These are phyloP conservation scores for Heliconius nattereri DNA, from an alignment of 1,140 invertebrate genomes.

Conservation along the genomic window DNA sequence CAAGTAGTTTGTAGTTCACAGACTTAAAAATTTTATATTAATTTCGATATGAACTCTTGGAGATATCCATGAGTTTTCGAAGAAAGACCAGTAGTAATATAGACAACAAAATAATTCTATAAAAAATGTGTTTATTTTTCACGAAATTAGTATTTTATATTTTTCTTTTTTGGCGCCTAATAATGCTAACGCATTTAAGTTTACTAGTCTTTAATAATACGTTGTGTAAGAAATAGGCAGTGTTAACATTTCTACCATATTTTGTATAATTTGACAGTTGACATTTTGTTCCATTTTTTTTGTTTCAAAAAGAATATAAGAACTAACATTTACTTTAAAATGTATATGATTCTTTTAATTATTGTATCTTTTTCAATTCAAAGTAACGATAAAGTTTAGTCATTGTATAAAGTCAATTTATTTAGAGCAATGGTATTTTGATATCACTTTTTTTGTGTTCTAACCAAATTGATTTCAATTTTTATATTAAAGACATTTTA, in stretches of 20 bases:
- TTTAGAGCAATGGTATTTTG: not conserved
- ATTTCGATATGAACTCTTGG: too few relatives aligned
- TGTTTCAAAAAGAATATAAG: not conserved
- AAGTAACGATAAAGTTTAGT: not conserved
- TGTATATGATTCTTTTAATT: not conserved
- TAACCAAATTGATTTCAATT: too few relatives aligned
- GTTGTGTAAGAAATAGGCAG: slow-evolving; percentile 34
- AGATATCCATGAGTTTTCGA: too few relatives aligned
- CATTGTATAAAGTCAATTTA: not conserved
- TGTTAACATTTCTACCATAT: slow-evolving; percentile 22
- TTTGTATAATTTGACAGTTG: not conserved
- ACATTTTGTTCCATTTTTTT: not conserved
- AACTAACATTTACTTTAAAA: not conserved
- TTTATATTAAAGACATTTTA: not conserved
- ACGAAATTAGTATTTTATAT: not conserved
- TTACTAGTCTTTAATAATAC: slow-evolving; percentile 56
- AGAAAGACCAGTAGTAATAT: too few relatives aligned
- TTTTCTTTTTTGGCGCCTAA: slow-evolving; percentile 17
- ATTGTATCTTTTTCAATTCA: not conserved
- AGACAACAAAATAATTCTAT: too few relatives aligned
- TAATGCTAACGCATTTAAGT: slow-evolving; percentile 52
- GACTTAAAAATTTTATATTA: too few relatives aligned
- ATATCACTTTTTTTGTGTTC: not conserved
- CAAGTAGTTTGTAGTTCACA: too few relatives aligned
- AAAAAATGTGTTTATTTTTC: too few relatives aligned